phyloP scores from a whole-genome alignment of 2,113 vertebrate species.

The Hippocampus abdominalis region DNA sequence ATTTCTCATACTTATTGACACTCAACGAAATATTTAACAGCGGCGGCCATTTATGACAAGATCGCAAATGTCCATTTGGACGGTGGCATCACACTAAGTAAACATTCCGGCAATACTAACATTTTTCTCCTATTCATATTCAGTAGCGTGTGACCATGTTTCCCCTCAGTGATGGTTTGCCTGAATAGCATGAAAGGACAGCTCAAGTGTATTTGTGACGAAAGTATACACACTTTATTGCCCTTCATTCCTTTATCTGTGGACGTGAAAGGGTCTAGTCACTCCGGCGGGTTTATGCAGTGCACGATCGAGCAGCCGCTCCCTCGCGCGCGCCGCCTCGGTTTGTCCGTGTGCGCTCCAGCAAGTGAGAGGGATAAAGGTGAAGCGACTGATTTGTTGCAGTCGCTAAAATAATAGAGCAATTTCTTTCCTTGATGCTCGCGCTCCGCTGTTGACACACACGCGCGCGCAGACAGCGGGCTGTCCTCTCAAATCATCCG shows the following conservation, averaged over 20 bases:
- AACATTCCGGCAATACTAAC: conserved; percentile 22
- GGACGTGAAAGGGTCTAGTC: conserved; percentile 58
- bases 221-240: conserved; percentile 61
- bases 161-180: conserved; percentile 25
- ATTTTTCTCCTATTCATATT: conserved; percentile 24
- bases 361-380: conserved; percentile 65
- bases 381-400: conserved; percentile 71
- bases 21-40: background rate
- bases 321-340: conserved; percentile 44
- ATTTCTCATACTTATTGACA: background rate
- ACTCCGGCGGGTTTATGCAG: conserved; percentile 50
- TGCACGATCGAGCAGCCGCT: conserved; percentile 46
- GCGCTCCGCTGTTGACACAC: conserved; percentile 49
- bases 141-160: conserved; percentile 17
- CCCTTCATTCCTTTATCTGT: conserved; percentile 61
- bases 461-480: conserved; percentile 39
- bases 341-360: conserved; percentile 58
- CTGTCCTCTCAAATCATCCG: conserved; percentile 68
- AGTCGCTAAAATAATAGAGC: conserved; percentile 70
- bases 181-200: conserved; percentile 51
- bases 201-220: conserved; percentile 53
- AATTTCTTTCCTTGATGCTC: conserved; percentile 70
- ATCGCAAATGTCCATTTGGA: conserved; percentile 16
- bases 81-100: conserved; percentile 9
- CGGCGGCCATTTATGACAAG: conserved; percentile 4